These are phyloP conservation scores for Eupeodes corollae DNA, from an alignment of 1,140 invertebrate species.

Conservation along the genomic window DNA sequence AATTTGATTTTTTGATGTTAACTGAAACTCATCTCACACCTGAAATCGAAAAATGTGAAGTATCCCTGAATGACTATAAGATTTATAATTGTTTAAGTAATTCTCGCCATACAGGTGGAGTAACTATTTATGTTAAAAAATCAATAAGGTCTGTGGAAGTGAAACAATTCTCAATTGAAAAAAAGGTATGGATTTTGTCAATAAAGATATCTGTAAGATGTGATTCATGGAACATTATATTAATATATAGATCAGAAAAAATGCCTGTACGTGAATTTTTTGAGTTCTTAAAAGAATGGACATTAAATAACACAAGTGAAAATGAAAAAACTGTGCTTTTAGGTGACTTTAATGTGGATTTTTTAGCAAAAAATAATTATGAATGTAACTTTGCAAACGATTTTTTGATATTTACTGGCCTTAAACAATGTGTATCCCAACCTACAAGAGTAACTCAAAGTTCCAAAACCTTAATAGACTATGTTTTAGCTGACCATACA, in stretches of 20 bases:
- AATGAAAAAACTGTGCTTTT: background rate
- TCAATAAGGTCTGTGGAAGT: background rate
- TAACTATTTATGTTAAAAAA: conserved; percentile 7
- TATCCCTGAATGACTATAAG: conserved; percentile 5
- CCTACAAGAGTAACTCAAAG: background rate
- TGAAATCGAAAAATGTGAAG: conserved; percentile 3
- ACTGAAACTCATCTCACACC: conserved; percentile 5
- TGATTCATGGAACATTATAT: background rate
- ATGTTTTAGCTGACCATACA: too few species aligned
- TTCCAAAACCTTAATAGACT: background rate
- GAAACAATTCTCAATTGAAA: background rate
- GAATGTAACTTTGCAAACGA: too few species aligned
- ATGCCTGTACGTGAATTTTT: background rate
- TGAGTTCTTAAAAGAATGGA: background rate
- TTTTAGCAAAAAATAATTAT: background rate
- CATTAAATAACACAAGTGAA: background rate
- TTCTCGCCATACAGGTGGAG: conserved; percentile 6
- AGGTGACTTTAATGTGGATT: background rate
- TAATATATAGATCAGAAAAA: background rate
- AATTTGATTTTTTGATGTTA: background rate
- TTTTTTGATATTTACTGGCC: background rate
- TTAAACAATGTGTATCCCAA: background rate
- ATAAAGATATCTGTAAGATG: background rate
- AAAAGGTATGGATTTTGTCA: background rate
- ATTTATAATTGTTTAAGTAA: conserved; percentile 1